Conservation (phyloP, 2,113 vertebrate genomes). For the Laticauda colubrina region DNA sequence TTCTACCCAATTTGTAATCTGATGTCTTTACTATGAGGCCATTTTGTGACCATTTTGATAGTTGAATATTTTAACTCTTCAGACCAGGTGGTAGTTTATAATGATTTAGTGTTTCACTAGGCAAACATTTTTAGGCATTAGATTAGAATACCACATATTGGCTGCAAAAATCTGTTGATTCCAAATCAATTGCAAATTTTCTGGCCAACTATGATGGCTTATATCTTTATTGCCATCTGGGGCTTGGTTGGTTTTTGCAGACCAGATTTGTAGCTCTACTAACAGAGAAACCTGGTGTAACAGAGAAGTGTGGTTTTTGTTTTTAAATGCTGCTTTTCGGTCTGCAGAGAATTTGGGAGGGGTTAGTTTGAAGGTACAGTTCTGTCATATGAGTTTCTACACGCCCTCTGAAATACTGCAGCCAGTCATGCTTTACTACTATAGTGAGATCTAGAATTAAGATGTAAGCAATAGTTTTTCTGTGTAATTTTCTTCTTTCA, state of each 20-base stretch:
- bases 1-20: background rate
- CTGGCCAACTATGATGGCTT: background rate
- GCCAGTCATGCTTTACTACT: background rate
- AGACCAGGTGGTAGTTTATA: background rate
- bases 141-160: background rate
- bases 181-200: background rate
- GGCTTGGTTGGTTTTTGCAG: background rate
- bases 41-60: background rate
- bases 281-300: background rate
- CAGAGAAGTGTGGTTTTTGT: background rate
- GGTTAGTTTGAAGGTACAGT: background rate
- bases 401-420: background rate
- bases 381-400: background rate
- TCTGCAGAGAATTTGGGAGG: background rate
- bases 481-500: constrained; percentile 59
- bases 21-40: background rate
- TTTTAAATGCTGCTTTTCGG: background rate
- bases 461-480: background rate
- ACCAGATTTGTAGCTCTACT: background rate
- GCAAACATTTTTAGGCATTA: background rate
- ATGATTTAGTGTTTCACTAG: background rate
- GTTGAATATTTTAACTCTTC: background rate
- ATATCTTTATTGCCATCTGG: background rate
- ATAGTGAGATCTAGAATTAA: background rate
- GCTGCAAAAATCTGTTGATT: background rate